Conservation (phyloP, 2,797 vertebrate genomes). For the Mastacembelus armatus region DNA sequence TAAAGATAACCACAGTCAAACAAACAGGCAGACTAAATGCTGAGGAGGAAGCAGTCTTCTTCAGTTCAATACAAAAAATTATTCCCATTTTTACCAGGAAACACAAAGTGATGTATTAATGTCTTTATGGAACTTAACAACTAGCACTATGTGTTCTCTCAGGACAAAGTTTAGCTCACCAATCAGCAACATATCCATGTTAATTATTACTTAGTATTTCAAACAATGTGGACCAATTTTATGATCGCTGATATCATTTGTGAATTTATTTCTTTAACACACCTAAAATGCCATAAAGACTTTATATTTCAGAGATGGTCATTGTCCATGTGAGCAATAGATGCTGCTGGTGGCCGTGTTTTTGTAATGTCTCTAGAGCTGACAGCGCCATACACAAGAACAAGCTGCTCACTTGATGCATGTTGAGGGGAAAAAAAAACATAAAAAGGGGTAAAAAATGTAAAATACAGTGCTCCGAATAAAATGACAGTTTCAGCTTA, state of each 20-base stretch:
- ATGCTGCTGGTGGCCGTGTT: no score
- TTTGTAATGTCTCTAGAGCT: neutral
- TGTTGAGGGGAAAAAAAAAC: neutral
- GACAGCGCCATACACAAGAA: neutral
- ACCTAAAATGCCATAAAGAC: neutral
- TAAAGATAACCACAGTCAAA: neutral
- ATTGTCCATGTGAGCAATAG: no score
- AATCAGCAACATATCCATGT: neutral
- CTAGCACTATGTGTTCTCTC: no score
- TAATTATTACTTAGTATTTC: neutral
- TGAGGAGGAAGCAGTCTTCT: neutral
- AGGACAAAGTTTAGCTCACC: neutral
- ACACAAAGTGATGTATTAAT: neutral
- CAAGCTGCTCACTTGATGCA: neutral
- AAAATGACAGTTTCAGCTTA: conserved; percentile 12
- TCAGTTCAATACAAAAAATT: neutral
- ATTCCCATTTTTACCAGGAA: neutral
- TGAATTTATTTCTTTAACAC: neutral
- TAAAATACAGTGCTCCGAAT: neutral
- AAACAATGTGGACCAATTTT: neutral
- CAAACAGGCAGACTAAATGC: neutral
- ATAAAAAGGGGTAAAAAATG: neutral
- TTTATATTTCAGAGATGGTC: neutral
- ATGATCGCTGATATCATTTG: neutral
- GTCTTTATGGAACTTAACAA: neutral